These are phyloP conservation scores for Etheostoma spectabile DNA, from an alignment of 2,113 vertebrate genomes.

Conservation along the genomic window DNA sequence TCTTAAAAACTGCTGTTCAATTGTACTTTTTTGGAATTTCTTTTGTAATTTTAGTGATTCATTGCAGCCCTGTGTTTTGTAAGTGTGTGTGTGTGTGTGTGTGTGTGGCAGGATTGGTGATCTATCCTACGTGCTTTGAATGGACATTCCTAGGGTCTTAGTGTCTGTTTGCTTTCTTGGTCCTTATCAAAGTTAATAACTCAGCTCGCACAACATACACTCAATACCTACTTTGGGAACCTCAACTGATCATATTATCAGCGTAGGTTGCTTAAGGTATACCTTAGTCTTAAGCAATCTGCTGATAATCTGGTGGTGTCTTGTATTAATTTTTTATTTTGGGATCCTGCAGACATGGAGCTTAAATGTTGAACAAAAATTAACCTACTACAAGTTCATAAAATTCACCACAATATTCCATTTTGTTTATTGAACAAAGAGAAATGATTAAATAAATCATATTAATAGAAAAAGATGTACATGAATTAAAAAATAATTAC, in stretches of 20 bases:
- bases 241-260: conserved; percentile 36
- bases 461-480: neutral
- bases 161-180: conserved; percentile 64
- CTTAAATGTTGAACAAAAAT: neutral
- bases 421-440: neutral
- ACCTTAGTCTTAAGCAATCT: conserved; percentile 12
- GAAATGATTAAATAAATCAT: neutral
- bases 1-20: neutral
- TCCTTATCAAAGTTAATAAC: conserved; percentile 72
- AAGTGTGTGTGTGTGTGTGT: neutral
- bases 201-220: conserved; percentile 58
- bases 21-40: neutral
- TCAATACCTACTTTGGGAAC: conserved; percentile 48
- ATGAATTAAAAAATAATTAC: neutral
- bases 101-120: conserved; percentile 28
- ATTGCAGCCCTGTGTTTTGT: conserved; percentile 19
- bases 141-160: conserved; percentile 72
- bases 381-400: neutral
- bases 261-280: conserved; percentile 32
- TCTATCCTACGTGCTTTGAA: conserved; percentile 36
- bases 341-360: neutral
- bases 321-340: neutral
- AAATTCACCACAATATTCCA: neutral
- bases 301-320: neutral
- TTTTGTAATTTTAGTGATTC: conserved; percentile 21